phyloP scores from a whole-genome alignment of 2,797 vertebrate genomes.

The Gymnoscopelus microlampas region DNA sequence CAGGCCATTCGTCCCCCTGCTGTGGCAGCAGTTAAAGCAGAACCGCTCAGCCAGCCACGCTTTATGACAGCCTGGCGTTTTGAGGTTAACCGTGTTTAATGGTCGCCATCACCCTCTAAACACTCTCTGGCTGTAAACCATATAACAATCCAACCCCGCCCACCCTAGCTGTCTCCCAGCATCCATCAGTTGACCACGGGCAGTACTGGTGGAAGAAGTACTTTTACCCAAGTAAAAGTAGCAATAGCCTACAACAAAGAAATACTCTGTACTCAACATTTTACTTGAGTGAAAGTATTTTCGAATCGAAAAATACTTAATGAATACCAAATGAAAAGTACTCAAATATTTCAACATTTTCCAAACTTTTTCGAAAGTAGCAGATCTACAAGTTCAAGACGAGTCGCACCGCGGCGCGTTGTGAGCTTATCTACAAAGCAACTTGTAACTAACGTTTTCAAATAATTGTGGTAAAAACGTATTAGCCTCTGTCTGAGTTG shows the following conservation, averaged over 20 bases:
- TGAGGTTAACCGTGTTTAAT: constrained; percentile 37
- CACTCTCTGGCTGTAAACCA: constrained; percentile 18
- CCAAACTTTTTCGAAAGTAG: too few species aligned
- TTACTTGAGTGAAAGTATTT: too few species aligned
- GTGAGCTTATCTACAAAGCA: too few species aligned
- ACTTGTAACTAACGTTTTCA: too few species aligned
- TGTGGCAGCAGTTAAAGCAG: constrained; percentile 14
- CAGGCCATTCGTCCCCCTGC: neutral
- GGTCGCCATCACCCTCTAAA: constrained; percentile 29
- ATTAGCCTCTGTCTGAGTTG: too few species aligned
- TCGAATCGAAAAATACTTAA: too few species aligned
- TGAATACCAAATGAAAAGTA: too few species aligned
- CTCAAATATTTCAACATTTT: too few species aligned
- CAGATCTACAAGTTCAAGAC: too few species aligned
- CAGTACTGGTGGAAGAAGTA: neutral
- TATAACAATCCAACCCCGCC: constrained; percentile 8
- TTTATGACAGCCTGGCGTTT: constrained; percentile 27
- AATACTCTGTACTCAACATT: too few species aligned
- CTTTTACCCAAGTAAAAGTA: neutral
- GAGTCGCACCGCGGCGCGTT: too few species aligned
- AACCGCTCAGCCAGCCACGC: neutral
- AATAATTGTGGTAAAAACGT: too few species aligned
- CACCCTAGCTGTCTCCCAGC: constrained; percentile 5
- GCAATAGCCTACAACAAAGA: constrained; percentile 4
- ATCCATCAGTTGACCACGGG: constrained; percentile 8